Base-by-base conservation (phyloP, 2,797 vertebrate species). In the Sebastes wilsoni region DNA sequence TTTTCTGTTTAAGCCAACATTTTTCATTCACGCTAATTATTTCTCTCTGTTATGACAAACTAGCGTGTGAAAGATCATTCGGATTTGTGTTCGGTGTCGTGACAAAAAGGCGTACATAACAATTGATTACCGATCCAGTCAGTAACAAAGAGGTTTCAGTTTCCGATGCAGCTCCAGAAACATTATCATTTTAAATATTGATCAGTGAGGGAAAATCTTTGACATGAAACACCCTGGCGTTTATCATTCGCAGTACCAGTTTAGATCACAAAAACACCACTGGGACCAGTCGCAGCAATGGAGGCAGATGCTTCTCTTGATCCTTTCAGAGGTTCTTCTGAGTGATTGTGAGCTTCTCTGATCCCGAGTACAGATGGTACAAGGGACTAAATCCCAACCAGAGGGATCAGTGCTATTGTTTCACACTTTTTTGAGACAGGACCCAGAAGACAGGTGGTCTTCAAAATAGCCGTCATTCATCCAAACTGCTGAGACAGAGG, bases 301-400 rank as follows among this genome's bases (percentile, higher is more conserved):
- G 30, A 22, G 75, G 52, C 88, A 85, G 87, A 82, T 90, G 86
- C 69, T 83, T 73, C 67, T 82, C 82, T 68, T 88, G 75, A 89
- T 86, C 81, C 85, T 81, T 84, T 90, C 69, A 76, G 60, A 79
- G 66, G 61, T 32, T 13, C 46, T 64, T 72, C 49, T 68, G 32
- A 67, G 72, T 67, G 71, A 69, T 28, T 38, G 64, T 42, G 54
- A 66, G 27, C 69, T 83, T 83, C 82, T 70, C 79, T 88, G 76
- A 80, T 89, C 75, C 70, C 2, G 6, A 80, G 72, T 90, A 64
- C 93, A 94, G 92, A 94, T 95, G 94, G 92, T 59, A 80, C 55
- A 25, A 79, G 75, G 65, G 86, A 69, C 67, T 75, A 85, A 87
- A 88, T 80, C 87, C 81, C 59, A 75, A 56, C 49, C 34, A 66